These are phyloP conservation scores for Zygogramma bicolorata DNA, from an alignment of 2,888 invertebrate species.

Conservation along the genomic window DNA sequence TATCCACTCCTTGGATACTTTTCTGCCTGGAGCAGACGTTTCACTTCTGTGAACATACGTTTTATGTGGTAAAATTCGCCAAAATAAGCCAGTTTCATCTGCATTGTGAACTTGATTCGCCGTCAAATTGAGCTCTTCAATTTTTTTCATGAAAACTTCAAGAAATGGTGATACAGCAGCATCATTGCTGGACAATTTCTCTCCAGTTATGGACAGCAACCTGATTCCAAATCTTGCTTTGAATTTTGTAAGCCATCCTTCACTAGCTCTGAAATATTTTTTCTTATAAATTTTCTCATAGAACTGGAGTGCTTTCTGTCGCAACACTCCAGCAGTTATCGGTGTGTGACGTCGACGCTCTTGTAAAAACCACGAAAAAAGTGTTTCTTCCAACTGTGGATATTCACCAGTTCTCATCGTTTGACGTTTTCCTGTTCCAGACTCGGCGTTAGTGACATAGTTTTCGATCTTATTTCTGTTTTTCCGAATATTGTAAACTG, in stretches of 20 bases:
- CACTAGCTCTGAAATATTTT: conserved; percentile 38
- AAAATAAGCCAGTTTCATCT: no score
- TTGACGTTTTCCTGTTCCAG: background rate
- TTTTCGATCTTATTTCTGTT: background rate
- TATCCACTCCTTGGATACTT: no score
- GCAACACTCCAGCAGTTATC: background rate
- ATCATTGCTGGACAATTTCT: conserved; percentile 40
- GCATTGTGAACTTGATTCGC: background rate
- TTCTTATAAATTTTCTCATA: background rate
- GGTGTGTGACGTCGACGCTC: background rate
- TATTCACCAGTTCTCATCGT: no score
- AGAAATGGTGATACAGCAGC: conserved; percentile 49
- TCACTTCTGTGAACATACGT: no score
- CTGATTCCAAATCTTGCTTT: conserved; percentile 42
- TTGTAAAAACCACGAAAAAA: background rate
- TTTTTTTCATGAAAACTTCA: conserved; percentile 38
- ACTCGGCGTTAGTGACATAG: background rate
- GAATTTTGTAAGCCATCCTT: conserved; percentile 39
- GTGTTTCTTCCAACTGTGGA: background rate
- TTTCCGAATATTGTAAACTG: background rate
- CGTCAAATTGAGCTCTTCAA: conserved; percentile 17
- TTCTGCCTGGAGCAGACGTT: no score
- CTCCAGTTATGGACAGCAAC: conserved; percentile 35
- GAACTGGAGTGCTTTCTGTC: background rate
- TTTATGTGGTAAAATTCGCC: no score